phyloP scores from a whole-genome alignment of 2,113 vertebrate genomes.

The Phainopepla nitens region DNA sequence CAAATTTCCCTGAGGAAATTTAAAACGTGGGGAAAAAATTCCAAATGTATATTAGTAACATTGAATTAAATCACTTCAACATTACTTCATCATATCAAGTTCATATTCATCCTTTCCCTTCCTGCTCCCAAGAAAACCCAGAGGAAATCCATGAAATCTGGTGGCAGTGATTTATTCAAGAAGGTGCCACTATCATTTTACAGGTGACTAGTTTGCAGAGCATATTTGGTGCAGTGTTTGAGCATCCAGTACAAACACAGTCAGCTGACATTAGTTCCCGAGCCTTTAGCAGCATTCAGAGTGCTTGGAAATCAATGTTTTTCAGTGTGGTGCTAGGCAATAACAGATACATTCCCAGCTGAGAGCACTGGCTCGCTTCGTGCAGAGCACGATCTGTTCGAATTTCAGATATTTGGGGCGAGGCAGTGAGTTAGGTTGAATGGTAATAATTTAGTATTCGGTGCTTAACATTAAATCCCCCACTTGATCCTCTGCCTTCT shows the following conservation, averaged over 20 bases:
- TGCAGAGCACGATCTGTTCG: not conserved
- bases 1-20: not conserved
- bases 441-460: not conserved
- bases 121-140: not conserved
- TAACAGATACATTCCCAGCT: not conserved
- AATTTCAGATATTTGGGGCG: not conserved
- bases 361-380: not conserved
- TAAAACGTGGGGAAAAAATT: not conserved
- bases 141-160: not conserved
- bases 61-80: not conserved
- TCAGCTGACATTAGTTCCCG: not conserved
- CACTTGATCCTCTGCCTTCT: not conserved
- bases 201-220: not conserved
- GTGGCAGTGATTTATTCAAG: not conserved
- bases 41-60: not conserved
- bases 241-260: not conserved
- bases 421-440: not conserved
- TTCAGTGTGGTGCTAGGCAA: not conserved
- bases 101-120: not conserved
- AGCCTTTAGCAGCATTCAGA: not conserved
- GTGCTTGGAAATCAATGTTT: not conserved
- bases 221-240: not conserved
- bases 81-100: not conserved
- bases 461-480: not conserved
- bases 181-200: not conserved